Percentiles rank a stretch among this genome's conserved stretches.
These are phyloP conservation scores for Dromius quadrimaculatus DNA, from an alignment of 2,888 invertebrate species.

Conservation along the genomic window DNA sequence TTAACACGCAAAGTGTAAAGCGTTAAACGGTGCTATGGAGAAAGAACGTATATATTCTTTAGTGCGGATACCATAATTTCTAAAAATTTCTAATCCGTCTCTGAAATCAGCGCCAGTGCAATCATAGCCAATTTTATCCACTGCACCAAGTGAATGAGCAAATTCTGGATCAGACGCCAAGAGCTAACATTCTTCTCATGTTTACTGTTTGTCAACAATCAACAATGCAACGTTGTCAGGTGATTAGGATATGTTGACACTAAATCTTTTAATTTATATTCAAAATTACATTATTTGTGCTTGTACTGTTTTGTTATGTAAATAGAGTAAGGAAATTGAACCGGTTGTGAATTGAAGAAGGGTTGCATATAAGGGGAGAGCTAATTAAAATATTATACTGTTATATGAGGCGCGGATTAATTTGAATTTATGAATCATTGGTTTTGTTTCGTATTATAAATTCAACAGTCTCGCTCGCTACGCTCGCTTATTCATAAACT, in stretches of 20 bases:
- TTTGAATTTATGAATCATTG: constrained; percentile 11
- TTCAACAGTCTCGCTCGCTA: too few species aligned
- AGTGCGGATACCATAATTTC: too few species aligned
- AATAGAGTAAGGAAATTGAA: constrained; percentile 1
- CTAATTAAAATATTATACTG: not conserved
- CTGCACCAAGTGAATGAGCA: constrained; percentile 22
- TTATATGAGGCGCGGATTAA: constrained; percentile 14
- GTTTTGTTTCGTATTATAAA: too few species aligned
- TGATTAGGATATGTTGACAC: constrained; percentile 9
- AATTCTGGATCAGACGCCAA: constrained; percentile 17
- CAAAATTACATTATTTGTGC: constrained; percentile 6
- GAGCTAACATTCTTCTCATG: constrained; percentile 20
- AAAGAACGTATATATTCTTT: too few species aligned
- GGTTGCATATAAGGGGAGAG: not conserved
- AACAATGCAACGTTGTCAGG: constrained; percentile 10
- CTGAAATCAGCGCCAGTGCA: too few species aligned
- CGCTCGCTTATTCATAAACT: too few species aligned
- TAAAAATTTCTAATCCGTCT: too few species aligned
- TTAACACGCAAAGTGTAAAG: too few species aligned
- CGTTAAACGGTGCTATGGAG: too few species aligned
- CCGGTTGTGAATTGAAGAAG: constrained; percentile 5
- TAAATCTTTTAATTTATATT: constrained; percentile 20
- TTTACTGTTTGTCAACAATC: constrained; percentile 35
- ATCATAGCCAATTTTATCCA: constrained; percentile 22
- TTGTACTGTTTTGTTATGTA: constrained; percentile 3